phyloP scores from a whole-genome alignment of 1,140 invertebrate genomes.

The Campoletis sonorensis region DNA sequence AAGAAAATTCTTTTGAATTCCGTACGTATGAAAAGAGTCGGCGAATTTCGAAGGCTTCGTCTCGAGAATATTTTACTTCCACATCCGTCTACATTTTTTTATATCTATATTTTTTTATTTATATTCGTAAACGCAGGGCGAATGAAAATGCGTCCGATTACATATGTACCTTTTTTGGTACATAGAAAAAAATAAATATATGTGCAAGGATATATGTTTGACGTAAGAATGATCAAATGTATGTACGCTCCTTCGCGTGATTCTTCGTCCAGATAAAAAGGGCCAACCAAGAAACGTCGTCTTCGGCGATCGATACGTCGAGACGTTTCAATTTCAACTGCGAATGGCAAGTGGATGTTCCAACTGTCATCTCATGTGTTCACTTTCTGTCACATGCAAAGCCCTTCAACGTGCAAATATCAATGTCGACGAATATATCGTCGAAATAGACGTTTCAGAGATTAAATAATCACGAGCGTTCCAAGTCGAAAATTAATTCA shows the following conservation, averaged over 20 bases:
- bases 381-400: too few species aligned
- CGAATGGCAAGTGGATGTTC: not conserved
- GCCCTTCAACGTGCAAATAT: too few species aligned
- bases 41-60: conserved; percentile 28
- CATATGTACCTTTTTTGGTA: too few species aligned
- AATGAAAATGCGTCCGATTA: too few species aligned
- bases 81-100: not conserved
- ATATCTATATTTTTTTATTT: not conserved
- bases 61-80: conserved; percentile 35
- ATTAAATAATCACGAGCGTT: too few species aligned
- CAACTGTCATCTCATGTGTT: not conserved
- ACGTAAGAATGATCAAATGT: not conserved
- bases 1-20: conserved; percentile 28
- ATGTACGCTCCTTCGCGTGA: not conserved
- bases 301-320: conserved; percentile 34
- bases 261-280: conserved; percentile 16
- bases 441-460: too few species aligned
- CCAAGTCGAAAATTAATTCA: too few species aligned
- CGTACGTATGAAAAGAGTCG: conserved; percentile 26
- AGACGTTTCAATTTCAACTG: conserved; percentile 18
- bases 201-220: not conserved
- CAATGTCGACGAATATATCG: too few species aligned
- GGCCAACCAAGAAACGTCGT: not conserved
- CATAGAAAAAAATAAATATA: too few species aligned
- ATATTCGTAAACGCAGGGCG: not conserved